Base-by-base conservation (phyloP, 2,797 vertebrate species). In the Balearica regulorum region DNA sequence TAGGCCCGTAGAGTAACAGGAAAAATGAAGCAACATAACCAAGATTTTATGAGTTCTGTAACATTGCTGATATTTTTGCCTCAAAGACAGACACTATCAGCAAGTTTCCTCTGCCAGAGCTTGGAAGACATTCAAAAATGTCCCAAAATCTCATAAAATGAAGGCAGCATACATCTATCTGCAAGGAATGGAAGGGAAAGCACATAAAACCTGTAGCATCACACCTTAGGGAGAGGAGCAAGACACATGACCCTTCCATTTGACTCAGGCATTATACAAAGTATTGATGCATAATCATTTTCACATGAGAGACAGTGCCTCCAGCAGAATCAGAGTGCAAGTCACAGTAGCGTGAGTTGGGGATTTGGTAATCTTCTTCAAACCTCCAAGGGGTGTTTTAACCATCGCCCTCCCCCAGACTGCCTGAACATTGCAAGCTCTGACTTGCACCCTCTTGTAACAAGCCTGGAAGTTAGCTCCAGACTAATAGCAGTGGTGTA, bases 331-430 rank as follows among this genome's bases (percentile, higher is more conserved):
- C 24, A 65, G 15, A 69, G 9, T 41, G 28, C 48, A 61, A 90
- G n/a, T 2, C 0, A 0, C 37, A 68, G 12, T 4, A 55, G 16
- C 0, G 1, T 51, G 20, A 80, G 26, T 4, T 61, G 35, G 7
- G 19, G 24, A 71, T 31, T 68, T 55, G 33, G 11, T 80, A 41
- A 21, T 13, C 26, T 68, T 39, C 43, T 77, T 64, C 60, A 33
- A 46, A 55, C 16, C 25, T 86, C 33, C 0, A 0, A 33, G 18
- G 17, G 22, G 8, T 41, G 11, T 60, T 86, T 43, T 49, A 16
- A 37, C 28, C 14, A 44, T 11, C 4, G 13, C 8, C 3, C 16
- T 71, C 11, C 41, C 29, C 11, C 0, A 46, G 22, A 31, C 13
- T 37, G 21, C 35, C 64, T 3, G 3, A 81, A 66, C 5, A 12